Evolutionary conservation across 1,140 invertebrate species (phyloP).

Genomic region (Meloidogyne chitwoodi): DNA sequence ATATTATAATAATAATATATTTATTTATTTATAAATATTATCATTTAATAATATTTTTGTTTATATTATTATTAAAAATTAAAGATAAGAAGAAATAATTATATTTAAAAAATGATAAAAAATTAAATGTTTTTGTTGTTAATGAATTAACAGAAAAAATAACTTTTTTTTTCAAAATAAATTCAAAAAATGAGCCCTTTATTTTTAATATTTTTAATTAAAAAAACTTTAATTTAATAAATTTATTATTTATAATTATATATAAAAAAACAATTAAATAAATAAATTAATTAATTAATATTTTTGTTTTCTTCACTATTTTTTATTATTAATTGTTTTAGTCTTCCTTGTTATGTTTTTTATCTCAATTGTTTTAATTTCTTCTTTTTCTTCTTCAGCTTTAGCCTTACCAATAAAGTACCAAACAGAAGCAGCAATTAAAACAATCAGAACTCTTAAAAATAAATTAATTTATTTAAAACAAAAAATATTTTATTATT

Average conservation of each 20-base stretch:
- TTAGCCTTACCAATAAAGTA: neutral
- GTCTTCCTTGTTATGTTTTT: neutral
- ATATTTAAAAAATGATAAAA: too few relatives aligned
- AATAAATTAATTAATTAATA: neutral
- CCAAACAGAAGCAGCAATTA: neutral
- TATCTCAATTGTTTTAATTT: neutral
- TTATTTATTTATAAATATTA: too few relatives aligned
- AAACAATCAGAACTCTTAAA: neutral
- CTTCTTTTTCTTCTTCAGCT: neutral
- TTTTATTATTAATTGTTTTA: neutral
- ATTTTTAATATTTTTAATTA: neutral
- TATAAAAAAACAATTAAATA: too few relatives aligned
- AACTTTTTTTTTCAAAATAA: too few relatives aligned
- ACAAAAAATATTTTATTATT: neutral
- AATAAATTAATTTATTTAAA: neutral
- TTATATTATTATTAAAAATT: too few relatives aligned
- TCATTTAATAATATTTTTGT: too few relatives aligned
- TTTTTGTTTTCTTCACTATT: neutral
- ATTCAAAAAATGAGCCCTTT: neutral
- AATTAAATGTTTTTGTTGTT: too few relatives aligned
- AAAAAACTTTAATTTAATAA: too few relatives aligned
- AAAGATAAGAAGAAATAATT: too few relatives aligned
- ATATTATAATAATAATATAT: too few relatives aligned
- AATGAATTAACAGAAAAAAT: too few relatives aligned
- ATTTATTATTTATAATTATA: too few relatives aligned